Percentiles rank a stretch among this genome's conserved stretches.
phyloP scores from a whole-genome alignment of 1,140 invertebrate genomes.

The Megalonaias nervosa region DNA sequence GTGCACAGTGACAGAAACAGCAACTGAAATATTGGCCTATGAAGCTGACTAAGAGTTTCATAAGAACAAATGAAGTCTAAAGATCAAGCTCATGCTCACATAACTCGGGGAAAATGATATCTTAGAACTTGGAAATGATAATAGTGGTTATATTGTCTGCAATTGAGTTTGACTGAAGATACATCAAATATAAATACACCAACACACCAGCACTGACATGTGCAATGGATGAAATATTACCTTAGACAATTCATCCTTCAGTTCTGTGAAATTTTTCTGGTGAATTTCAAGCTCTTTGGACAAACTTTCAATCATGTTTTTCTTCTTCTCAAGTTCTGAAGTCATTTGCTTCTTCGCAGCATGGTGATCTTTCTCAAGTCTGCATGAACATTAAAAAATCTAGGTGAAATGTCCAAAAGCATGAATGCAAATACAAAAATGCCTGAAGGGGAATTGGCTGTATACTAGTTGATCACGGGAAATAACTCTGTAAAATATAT shows the following conservation, averaged over 20 bases:
- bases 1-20: too few species aligned
- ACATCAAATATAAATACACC: too few species aligned
- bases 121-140: too few species aligned
- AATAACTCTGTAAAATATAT: neutral
- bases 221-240: conserved; percentile 26
- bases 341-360: conserved; percentile 56
- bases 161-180: too few species aligned
- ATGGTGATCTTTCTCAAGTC: conserved; percentile 63
- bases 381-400: conserved; percentile 20
- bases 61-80: too few species aligned
- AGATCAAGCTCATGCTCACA: too few species aligned
- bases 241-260: conserved; percentile 68
- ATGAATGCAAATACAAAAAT: neutral
- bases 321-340: conserved; percentile 66
- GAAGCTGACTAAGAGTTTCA: too few species aligned
- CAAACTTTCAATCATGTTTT: conserved; percentile 58
- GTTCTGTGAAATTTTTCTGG: conserved; percentile 68
- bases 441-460: too few species aligned
- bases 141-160: too few species aligned
- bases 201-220: too few species aligned
- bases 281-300: conserved; percentile 67
- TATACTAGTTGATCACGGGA: neutral
- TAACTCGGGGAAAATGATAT: too few species aligned
- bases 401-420: neutral
- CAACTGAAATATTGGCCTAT: too few species aligned